A percentile compares a stretch with the other conserved stretches of the same genome.
phyloP scores from a whole-genome alignment of 2,888 invertebrate genomes.

The Marasmarcha lunaedactyla region DNA sequence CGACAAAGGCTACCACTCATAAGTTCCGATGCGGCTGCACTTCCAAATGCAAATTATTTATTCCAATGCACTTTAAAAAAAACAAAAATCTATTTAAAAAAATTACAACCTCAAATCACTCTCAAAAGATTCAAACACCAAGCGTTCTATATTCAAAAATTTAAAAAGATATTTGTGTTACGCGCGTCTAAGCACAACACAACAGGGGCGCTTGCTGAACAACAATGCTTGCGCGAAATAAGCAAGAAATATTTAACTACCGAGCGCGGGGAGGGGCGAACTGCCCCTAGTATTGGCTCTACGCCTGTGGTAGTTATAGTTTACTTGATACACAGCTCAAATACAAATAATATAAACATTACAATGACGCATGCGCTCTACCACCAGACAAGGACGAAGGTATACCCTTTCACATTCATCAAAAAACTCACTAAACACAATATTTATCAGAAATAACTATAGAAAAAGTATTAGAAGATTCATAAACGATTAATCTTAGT shows the following conservation, averaged over 20 bases:
- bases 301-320: conserved; percentile 71
- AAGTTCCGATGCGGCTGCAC: conserved; percentile 49
- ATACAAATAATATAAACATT: conserved; percentile 73
- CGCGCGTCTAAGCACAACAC: conserved; percentile 65
- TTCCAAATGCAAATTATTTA: conserved; percentile 63
- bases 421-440: conserved; percentile 1
- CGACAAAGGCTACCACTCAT: conserved; percentile 57
- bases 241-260: conserved; percentile 73
- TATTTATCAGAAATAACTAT: conserved; percentile 1
- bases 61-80: conserved; percentile 37
- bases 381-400: conserved; percentile 40
- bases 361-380: conserved; percentile 62
- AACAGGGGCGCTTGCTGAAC: conserved; percentile 64
- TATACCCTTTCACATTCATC: conserved; percentile 3
- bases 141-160: conserved; percentile 21
- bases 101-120: conserved; percentile 6
- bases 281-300: conserved; percentile 68
- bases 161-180: conserved; percentile 41
- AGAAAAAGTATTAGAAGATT: neutral
- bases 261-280: conserved; percentile 60
- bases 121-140: neutral
- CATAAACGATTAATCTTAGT: conserved; percentile 15
- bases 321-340: conserved; percentile 72
- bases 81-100: conserved; percentile 17
- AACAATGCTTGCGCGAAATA: conserved; percentile 71